A percentile compares a stretch with the other conserved stretches of the same genome.
phyloP scores from a whole-genome alignment of 2,113 vertebrate species.

The Rhynchopsitta pachyrhyncha region DNA sequence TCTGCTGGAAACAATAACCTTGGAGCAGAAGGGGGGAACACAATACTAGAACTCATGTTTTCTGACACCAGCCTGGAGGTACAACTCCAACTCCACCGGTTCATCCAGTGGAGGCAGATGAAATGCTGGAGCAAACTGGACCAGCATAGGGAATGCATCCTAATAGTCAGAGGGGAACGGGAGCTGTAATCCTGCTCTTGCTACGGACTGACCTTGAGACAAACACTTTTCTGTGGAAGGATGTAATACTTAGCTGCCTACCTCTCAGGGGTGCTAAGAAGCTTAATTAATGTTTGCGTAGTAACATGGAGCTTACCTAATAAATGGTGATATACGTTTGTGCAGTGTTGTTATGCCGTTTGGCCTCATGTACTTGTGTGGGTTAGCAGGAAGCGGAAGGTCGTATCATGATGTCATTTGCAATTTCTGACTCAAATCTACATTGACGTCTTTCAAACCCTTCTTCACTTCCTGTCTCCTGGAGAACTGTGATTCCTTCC shows the following conservation, averaged over 20 bases:
- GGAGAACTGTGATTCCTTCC: slow-evolving; percentile 25
- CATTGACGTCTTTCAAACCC: slow-evolving; percentile 7
- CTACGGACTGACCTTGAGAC: neutral
- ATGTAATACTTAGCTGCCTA: slow-evolving; percentile 26
- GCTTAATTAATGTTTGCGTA: slow-evolving; percentile 66
- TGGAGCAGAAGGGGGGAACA: neutral
- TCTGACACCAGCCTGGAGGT: neutral
- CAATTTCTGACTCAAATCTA: slow-evolving; percentile 56
- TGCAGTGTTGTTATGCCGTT: neutral
- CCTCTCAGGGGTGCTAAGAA: slow-evolving; percentile 32
- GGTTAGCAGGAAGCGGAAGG: slow-evolving; percentile 68
- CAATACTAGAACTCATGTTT: neutral
- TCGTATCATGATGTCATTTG: slow-evolving; percentile 33
- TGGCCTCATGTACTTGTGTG: neutral
- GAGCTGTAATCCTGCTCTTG: neutral
- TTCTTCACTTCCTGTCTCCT: slow-evolving; percentile 55
- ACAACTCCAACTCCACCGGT: neutral
- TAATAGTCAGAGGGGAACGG: neutral
- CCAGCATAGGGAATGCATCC: neutral
- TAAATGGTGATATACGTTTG: neutral
- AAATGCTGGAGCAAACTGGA: neutral
- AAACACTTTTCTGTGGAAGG: neutral
- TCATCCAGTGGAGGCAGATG: neutral
- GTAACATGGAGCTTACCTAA: slow-evolving; percentile 53
- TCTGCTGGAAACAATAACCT: neutral